phyloP scores from a whole-genome alignment of 2,113 vertebrate species.

The Dendrocopos noguchii region DNA sequence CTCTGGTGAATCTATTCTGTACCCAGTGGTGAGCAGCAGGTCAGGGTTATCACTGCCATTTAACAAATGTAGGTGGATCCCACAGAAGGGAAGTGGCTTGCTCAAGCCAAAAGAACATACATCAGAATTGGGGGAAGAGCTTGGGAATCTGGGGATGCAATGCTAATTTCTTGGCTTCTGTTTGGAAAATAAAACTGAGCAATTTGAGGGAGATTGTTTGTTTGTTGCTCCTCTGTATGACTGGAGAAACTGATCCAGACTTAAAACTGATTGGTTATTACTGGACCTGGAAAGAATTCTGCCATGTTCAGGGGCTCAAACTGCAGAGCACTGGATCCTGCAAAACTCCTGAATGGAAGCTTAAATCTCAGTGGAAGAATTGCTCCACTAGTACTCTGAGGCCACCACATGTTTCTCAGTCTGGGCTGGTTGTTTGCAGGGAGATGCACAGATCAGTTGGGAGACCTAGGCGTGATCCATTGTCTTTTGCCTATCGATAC shows the following conservation, averaged over 20 bases:
- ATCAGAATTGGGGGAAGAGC: neutral
- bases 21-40: neutral
- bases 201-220: neutral
- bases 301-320: neutral
- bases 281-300: neutral
- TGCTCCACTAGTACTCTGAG: neutral
- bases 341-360: neutral
- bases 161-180: neutral
- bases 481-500: neutral
- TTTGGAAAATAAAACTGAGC: neutral
- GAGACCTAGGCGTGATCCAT: neutral
- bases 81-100: neutral
- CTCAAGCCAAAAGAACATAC: neutral
- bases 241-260: neutral
- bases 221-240: neutral
- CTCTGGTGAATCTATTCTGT: neutral
- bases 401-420: neutral
- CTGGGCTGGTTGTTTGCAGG: neutral
- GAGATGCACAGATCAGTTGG: neutral
- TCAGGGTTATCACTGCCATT: fast-evolving
- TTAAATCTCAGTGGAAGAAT: neutral
- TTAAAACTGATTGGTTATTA: neutral
- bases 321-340: neutral
- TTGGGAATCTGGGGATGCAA: neutral
- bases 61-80: neutral